Conservation (phyloP, 2,797 vertebrate species). For the Limnodromus scolopaceus region DNA sequence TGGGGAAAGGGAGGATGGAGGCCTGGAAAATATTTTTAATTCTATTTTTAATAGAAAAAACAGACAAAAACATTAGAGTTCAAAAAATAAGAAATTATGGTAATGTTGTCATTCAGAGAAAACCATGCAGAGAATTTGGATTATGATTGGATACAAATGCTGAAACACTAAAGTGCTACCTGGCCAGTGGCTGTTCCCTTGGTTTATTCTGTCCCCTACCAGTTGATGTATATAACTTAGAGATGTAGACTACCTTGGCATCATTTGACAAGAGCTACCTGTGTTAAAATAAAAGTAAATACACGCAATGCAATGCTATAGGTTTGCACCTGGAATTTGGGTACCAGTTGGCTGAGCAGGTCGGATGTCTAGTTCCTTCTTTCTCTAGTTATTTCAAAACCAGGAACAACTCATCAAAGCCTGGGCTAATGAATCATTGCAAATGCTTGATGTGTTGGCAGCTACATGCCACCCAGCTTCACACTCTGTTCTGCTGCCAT, state of each 20-base stretch:
- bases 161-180: neutral
- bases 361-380: slow-evolving; percentile 22
- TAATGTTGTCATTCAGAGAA: neutral
- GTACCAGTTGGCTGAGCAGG: neutral
- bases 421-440: slow-evolving; percentile 69
- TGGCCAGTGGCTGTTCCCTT: neutral
- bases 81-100: neutral
- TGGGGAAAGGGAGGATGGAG: neutral
- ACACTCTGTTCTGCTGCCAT: slow-evolving; percentile 65
- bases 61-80: neutral
- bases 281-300: neutral
- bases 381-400: neutral
- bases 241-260: neutral
- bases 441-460: slow-evolving; percentile 64
- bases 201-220: neutral
- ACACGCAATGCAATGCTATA: neutral
- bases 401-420: slow-evolving; percentile 32
- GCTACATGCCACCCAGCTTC: slow-evolving; percentile 65
- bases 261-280: neutral
- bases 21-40: neutral
- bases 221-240: neutral
- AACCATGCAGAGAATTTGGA: neutral
- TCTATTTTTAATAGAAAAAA: neutral
- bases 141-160: neutral
- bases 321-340: neutral